These are phyloP conservation scores for Catharus minimus DNA, from an alignment of 2,113 vertebrate species.

Conservation along the genomic window DNA sequence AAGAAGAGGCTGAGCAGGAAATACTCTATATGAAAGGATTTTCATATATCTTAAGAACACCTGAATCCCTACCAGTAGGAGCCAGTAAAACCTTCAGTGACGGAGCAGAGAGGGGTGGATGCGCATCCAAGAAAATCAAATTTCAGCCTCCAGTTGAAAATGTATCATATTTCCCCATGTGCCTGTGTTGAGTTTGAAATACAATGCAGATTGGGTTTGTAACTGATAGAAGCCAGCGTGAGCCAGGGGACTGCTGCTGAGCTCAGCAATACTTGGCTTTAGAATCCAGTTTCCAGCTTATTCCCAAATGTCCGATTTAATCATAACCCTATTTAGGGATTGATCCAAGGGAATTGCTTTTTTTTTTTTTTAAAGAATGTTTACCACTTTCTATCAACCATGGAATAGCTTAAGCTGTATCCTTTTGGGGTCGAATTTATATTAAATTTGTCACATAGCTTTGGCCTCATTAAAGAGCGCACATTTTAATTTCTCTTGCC, in stretches of 20 bases:
- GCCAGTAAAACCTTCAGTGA: background rate
- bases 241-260: constrained; percentile 40
- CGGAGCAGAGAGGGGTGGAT: background rate
- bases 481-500: background rate
- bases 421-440: background rate
- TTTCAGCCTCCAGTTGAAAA: background rate
- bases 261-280: constrained; percentile 40
- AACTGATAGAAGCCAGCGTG: background rate
- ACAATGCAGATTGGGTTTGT: constrained; percentile 27
- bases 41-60: background rate
- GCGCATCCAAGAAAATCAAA: background rate
- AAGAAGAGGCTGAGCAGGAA: background rate
- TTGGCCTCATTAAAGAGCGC: background rate
- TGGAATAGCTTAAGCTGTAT: background rate
- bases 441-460: background rate
- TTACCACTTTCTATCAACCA: background rate
- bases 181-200: background rate
- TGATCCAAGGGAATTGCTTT: constrained; percentile 35
- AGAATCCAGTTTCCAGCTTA: constrained; percentile 24
- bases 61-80: background rate
- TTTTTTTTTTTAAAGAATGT: background rate
- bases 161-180: background rate
- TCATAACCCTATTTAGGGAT: constrained; percentile 37
- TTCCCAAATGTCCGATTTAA: constrained; percentile 44
- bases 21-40: background rate